Conservation (phyloP, 2,113 vertebrate genomes). For the Accipiter cooperii region DNA sequence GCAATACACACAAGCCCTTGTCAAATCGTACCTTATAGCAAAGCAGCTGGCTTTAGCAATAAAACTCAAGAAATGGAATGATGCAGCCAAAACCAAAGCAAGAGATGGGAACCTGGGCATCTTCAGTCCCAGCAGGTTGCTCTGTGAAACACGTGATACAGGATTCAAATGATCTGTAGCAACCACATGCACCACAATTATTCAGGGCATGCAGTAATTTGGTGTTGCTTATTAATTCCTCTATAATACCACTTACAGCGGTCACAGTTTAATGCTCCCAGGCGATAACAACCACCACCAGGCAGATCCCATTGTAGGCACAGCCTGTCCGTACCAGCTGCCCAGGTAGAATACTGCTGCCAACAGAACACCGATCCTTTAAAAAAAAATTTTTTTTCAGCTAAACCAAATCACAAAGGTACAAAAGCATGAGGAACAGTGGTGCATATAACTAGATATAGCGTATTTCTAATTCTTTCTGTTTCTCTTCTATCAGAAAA, state of each 20-base stretch:
- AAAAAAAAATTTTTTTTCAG: not conserved
- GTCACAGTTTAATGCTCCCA: not conserved
- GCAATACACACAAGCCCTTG: not conserved
- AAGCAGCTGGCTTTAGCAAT: not conserved
- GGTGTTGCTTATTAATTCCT: not conserved
- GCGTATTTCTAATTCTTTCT: not conserved
- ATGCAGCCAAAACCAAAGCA: not conserved
- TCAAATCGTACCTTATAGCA: not conserved
- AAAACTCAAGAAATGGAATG: not conserved
- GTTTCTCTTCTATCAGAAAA: too few relatives aligned
- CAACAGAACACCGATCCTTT: not conserved
- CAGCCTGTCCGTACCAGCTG: not conserved
- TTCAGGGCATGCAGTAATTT: too few relatives aligned
- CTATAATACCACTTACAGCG: not conserved
- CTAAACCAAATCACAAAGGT: not conserved
- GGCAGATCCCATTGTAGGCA: not conserved
- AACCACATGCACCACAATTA: not conserved
- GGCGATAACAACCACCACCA: not conserved
- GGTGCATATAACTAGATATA: not conserved
- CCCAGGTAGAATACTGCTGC: not conserved
- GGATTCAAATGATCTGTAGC: accelerated
- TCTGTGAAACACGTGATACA: accelerated
- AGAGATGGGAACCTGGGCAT: not conserved
- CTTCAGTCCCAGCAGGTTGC: not conserved
- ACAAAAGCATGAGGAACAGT: not conserved